Base-by-base conservation (phyloP, 2,888 invertebrate species). In the Itoplectis maculator region DNA sequence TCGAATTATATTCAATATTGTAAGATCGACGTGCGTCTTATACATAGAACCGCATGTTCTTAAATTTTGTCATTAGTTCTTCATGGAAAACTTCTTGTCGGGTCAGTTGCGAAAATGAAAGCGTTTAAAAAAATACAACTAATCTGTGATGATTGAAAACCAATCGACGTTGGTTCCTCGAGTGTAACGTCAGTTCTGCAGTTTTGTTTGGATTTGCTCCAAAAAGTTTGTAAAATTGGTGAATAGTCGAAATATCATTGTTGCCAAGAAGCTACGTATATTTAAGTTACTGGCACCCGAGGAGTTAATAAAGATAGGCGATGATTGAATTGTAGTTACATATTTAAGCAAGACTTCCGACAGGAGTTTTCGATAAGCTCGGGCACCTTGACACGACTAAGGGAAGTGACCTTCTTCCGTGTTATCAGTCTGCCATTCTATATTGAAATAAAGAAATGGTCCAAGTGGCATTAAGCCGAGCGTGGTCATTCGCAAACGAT, bases 401-500 rank as follows among this genome's bases (percentile, higher is more conserved):
- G 8, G 35, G n/a, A 37, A 37, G 35, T 37, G 59, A 7, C 37
- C 15, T 9, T 37, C 59, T 15, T 37, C 15, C 37, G 49, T 45
- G 11, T 45, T 65, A 69, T 65, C 82, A 69, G 80, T 80, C 80
- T 76, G 69, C 63, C 69, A 70, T 70, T 65, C 69, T 49, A n/a
- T n/a, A n/a, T n/a, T 20, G 18, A 49, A 65, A 65, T 8, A 45
- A 23, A 40, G 7, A 65, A 23, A 65, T 40, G 18, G 11, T 54
- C 54, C 11, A 11, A 11, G 11, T 54, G 2, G 20, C 23, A 13
- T 54, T 5, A 2, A 54, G 23, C 54, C 54, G 54, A 9, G 54
- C 20, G 20, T 13, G 0, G 20, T 51, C 9, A 51, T 20, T 51
- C 51, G 8, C 15, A n/a, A n/a, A 59, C 35, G 15, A 59, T 29